These are phyloP conservation scores for Eospalax fontanierii DNA, from an alignment of 2,797 vertebrate species.

Conservation along the genomic window DNA sequence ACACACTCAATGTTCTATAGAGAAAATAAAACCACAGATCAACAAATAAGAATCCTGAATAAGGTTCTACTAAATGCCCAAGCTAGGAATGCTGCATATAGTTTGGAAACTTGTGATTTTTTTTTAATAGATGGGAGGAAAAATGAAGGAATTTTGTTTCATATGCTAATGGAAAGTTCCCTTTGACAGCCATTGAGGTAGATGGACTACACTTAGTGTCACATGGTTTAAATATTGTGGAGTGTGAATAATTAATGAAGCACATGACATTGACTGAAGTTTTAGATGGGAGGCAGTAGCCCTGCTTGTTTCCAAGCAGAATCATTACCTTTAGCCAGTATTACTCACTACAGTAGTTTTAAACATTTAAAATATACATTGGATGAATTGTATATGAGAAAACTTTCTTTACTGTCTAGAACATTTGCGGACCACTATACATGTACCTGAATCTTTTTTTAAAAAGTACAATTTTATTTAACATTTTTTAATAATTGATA, in stretches of 20 bases:
- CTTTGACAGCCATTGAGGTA: background rate
- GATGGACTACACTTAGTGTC: conserved; percentile 61
- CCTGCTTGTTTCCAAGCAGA: background rate
- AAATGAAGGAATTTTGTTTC: conserved; percentile 66
- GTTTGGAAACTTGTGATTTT: conserved; percentile 1
- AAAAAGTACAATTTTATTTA: background rate
- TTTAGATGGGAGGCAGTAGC: conserved; percentile 63
- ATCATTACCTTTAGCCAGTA: background rate
- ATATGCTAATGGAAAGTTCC: conserved; percentile 56
- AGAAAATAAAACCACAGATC: background rate
- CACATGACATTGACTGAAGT: conserved; percentile 68
- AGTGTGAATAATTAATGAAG: conserved; percentile 86
- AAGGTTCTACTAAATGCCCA: background rate
- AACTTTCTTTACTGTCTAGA: background rate
- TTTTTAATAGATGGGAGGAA: conserved; percentile 27
- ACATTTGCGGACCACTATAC: background rate
- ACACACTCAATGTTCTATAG: background rate
- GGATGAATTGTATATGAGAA: conserved; percentile 18
- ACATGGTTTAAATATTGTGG: conserved; percentile 78
- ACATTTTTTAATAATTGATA: background rate
- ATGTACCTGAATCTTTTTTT: background rate
- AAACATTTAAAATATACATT: background rate
- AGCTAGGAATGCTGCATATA: background rate
- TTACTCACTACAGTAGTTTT: background rate
- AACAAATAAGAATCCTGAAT: background rate